These are phyloP conservation scores for Lutjanus argentimaculatus DNA, from an alignment of 2,797 vertebrate species.

Conservation along the genomic window DNA sequence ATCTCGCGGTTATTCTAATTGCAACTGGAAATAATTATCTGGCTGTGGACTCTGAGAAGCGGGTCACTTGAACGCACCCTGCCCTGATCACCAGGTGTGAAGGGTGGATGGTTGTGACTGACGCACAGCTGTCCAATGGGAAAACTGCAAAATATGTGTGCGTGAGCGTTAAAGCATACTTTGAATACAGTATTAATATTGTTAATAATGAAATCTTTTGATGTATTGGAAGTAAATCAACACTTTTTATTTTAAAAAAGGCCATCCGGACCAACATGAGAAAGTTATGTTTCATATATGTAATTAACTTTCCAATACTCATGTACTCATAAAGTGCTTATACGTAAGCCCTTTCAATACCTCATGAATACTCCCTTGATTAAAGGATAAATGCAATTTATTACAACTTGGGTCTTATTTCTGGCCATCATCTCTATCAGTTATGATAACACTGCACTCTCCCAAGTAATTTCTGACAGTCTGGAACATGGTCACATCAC, in stretches of 20 bases:
- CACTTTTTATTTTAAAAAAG: not conserved
- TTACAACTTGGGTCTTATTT: not conserved
- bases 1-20: conserved; percentile 81
- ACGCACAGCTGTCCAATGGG: conserved; percentile 66
- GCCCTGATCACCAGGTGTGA: conserved; percentile 79
- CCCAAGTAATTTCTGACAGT: not conserved
- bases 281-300: not conserved
- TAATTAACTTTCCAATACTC: not conserved
- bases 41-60: conserved; percentile 77
- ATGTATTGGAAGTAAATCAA: not conserved
- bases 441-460: not conserved
- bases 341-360: not conserved
- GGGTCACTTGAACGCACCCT: conserved; percentile 78
- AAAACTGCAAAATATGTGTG: conserved; percentile 36
- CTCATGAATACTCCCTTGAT: not conserved
- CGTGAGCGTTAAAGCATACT: not conserved
- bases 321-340: not conserved
- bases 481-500: too few species aligned
- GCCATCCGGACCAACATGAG: not conserved
- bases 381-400: not conserved
- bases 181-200: not conserved
- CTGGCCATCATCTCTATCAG: not conserved
- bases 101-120: conserved; percentile 73
- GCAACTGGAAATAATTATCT: conserved; percentile 88
- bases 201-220: not conserved